Base-by-base conservation (phyloP, 2,888 invertebrate genomes). In the Drosophila phalerata region DNA sequence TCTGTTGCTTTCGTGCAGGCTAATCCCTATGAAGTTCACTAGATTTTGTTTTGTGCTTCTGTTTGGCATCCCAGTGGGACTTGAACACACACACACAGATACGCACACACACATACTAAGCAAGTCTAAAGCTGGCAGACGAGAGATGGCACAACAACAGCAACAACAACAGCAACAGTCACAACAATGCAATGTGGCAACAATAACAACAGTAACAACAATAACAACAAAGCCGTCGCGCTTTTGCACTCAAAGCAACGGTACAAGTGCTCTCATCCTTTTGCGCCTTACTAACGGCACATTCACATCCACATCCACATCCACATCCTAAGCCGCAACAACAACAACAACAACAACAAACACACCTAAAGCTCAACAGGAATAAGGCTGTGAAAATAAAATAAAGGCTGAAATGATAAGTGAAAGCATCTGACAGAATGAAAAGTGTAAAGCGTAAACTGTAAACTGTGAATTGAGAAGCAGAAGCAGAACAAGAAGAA, bases 1-100 rank as follows among this genome's bases (percentile, higher is more conserved):
- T 92, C 92, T 91, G 91, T 90, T 92, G 91, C 91, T 92, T 92
- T 92, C 92, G 92, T 92, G 92, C 88, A 88, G 91, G 92, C 91
- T 92, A 92, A 92, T 92, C 92, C 90, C 89, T 89, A 85, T 90
- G 91, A 90, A 90, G 90, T 90, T 90, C 90, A 90, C 90, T 91
- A 91, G 90, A 90, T 90, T 90, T 90, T 86, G 79, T 80, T 84
- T 71, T 88, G 81, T 76, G 76, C 80, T 84, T 81, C 78, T 87
- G 83, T 73, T 79, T 89, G 79, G 77, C 78, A 77, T 79, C 73
- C 86, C 81, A 73, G 55, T 81, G 85, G 72, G 76, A 60, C 64
- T 48, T 56, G 49, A 69, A 69, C 52, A 62, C 57, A 51, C 51
- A 66, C 63, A 73, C 40, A 70, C 56, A 70, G 52, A 61, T 56